phyloP scores from a whole-genome alignment of 2,113 vertebrate genomes.

The Gnathonemus echidnorhynchus region DNA sequence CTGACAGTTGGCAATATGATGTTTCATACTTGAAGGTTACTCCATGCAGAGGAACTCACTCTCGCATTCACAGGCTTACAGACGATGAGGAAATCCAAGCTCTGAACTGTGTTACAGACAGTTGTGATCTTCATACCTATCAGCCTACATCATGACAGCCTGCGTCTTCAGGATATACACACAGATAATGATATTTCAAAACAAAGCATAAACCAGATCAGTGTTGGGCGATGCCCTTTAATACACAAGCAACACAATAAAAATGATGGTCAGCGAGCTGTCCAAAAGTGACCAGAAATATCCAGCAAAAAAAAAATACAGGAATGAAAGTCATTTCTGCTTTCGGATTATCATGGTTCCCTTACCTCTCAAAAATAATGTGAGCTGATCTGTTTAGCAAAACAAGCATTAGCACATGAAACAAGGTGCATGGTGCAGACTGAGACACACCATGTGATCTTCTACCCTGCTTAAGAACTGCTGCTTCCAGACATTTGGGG shows the following conservation, averaged over 20 bases:
- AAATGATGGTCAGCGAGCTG: not conserved
- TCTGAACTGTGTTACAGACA: slow-evolving; percentile 29
- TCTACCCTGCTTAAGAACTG: slow-evolving; percentile 35
- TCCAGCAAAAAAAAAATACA: not conserved
- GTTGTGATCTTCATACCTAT: not conserved
- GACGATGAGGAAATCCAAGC: slow-evolving; percentile 26
- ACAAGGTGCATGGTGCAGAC: slow-evolving; percentile 39
- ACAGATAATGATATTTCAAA: not conserved
- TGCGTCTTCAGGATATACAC: not conserved
- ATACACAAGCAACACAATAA: not conserved
- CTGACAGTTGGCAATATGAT: not conserved
- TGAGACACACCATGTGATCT: slow-evolving; percentile 72
- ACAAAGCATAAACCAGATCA: not conserved
- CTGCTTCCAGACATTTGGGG: slow-evolving; percentile 53
- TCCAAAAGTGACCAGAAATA: not conserved
- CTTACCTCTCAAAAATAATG: slow-evolving; percentile 45
- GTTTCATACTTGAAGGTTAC: not conserved
- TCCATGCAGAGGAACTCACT: not conserved
- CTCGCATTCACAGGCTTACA: slow-evolving; percentile 32
- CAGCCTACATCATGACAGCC: not conserved
- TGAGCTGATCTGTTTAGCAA: slow-evolving; percentile 51
- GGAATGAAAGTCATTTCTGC: not conserved
- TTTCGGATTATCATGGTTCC: slow-evolving; percentile 49
- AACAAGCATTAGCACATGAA: slow-evolving; percentile 53
- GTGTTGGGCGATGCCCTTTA: not conserved